Conservation (phyloP, 23 tunicate species). For the Botrylloides violaceus region DNA sequence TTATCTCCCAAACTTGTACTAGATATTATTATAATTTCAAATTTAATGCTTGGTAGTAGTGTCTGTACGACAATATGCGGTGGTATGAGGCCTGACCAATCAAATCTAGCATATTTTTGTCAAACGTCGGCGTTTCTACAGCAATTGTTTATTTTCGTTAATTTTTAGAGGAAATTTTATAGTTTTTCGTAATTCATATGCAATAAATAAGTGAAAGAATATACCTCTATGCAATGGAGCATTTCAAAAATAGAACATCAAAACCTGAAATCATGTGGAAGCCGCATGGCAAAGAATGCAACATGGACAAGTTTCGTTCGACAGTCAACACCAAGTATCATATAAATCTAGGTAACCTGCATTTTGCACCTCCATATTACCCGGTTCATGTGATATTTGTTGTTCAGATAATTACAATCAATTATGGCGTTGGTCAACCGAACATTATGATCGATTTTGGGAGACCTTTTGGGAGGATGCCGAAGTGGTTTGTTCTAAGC, state of each 20-base stretch:
- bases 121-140: no score
- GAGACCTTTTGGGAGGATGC: constrained; percentile 42
- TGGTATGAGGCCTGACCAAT: no score
- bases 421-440: constrained; percentile 75
- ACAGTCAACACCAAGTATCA: constrained; percentile 19
- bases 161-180: no score
- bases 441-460: constrained; percentile 72
- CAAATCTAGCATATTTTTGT: no score
- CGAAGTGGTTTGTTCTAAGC: constrained; percentile 27
- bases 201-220: no score
- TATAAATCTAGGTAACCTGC: constrained; percentile 23
- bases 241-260: background rate
- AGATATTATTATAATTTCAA: no score
- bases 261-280: constrained; percentile 35
- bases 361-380: background rate
- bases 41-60: no score
- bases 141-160: no score
- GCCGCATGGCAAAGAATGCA: constrained; percentile 13
- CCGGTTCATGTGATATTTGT: background rate
- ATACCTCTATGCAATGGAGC: constrained; percentile 4
- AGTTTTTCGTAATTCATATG: no score
- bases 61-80: no score
- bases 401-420: constrained; percentile 43
- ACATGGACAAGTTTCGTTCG: constrained; percentile 30
- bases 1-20: no score